Percentiles rank a stretch among this genome's conserved stretches.
Evolutionary conservation across 2,113 vertebrate species (phyloP).

Genomic region (Salvelinus sp.): DNA sequence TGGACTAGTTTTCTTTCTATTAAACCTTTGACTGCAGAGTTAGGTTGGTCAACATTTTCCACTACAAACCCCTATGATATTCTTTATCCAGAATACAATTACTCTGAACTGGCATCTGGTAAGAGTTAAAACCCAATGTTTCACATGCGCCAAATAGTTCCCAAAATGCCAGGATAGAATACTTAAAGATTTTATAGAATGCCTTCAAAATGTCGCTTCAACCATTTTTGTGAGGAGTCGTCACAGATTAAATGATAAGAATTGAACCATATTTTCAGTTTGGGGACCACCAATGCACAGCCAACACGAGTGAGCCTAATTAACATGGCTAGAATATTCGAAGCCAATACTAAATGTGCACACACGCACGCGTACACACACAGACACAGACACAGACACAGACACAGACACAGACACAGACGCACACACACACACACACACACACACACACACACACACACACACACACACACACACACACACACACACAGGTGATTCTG

Average conservation of each 20-base stretch:
- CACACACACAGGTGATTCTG: slow-evolving; percentile 10
- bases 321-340: not conserved
- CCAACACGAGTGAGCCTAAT: not conserved
- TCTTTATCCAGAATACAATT: slow-evolving; percentile 5
- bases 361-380: not conserved
- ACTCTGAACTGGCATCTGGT: slow-evolving; percentile 5
- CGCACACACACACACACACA: not conserved
- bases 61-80: not conserved
- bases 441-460: not conserved
- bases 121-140: slow-evolving; percentile 1
- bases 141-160: not conserved
- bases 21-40: not conserved
- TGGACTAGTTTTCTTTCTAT: not conserved
- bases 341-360: not conserved
- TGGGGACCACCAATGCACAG: not conserved
- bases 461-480: not conserved
- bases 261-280: too few species aligned
- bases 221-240: not conserved
- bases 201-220: not conserved
- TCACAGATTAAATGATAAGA: not conserved
- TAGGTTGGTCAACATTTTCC: not conserved
- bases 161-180: not conserved
- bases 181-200: not conserved
- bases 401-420: not conserved
- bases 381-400: slow-evolving; percentile 3